Base-by-base conservation (phyloP, 2,113 vertebrate species). In the Oncorhynchus mykiss region DNA sequence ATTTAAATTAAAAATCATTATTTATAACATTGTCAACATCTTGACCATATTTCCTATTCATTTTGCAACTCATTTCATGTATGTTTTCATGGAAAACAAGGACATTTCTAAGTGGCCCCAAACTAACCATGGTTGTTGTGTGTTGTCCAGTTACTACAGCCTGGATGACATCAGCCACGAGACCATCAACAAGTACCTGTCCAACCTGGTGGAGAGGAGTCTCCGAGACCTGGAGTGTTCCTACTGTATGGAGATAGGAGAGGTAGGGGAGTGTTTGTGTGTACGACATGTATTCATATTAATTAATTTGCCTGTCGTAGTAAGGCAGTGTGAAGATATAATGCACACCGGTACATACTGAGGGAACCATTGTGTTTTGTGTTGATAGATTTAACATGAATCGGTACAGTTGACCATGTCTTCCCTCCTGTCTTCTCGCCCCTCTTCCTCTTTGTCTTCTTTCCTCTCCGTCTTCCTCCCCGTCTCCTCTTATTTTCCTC, bases 181-280 rank as follows among this genome's bases (percentile, higher is more conserved):
- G 81, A 93, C 93, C 70, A 90, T 98, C 74, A 99, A 99, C 90
- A 97, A 93, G 76, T 99, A 92, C 88, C 94, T 99, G 78, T 99
- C 97, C 8, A 93, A 57, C 84, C 92, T 98, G 82, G 97, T 99
- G 85, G 96, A 96, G 90, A 95, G 89, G 81, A 95, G 95, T 76
- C 93, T 99, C 60, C 79, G 93, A 76, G 96, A 99, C 81, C 89
- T 99, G 91, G 95, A 98, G 86, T 92, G 90, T 73, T 98, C 97
- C 68, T 96, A 96, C 88, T 99, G 97, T 84, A 97, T 99, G 68
- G 91, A 95, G 88, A 93, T 97, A 77, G 94, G 94, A 80, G 95
- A 99, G 96, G 97, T 98, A 86, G 60, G 91, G 84, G n/a, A 80
- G 27, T 51, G 48, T 66, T 65, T 39, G 39, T 71, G 67, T 68